Conservation (phyloP, 2,797 vertebrate genomes). For the Gobionotothen gibberifrons region DNA sequence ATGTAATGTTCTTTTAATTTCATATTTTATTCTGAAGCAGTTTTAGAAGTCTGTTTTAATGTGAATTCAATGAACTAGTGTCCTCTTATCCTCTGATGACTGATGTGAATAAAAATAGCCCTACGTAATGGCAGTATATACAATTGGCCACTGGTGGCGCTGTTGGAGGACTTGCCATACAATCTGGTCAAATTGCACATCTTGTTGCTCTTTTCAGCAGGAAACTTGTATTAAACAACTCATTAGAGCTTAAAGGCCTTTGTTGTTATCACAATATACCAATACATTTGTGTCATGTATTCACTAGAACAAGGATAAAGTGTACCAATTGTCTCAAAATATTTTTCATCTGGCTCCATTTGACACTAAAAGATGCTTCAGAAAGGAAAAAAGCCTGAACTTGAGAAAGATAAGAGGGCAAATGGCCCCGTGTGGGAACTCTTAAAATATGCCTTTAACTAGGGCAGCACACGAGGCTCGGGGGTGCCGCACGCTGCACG, state of each 20-base stretch:
- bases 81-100: neutral
- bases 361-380: conserved; percentile 46
- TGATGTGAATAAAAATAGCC: neutral
- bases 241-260: neutral
- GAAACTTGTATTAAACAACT: neutral
- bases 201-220: neutral
- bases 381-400: conserved; percentile 54
- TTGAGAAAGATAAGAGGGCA: conserved; percentile 75
- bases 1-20: too few relatives aligned
- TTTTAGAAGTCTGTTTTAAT: conserved; percentile 7
- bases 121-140: neutral
- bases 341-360: conserved; percentile 17
- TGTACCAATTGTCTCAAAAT: conserved; percentile 11
- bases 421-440: conserved; percentile 76
- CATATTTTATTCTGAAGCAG: neutral
- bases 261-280: neutral
- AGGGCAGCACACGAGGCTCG: conserved; percentile 70
- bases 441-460: conserved; percentile 82
- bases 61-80: neutral
- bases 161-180: neutral
- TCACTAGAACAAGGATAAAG: neutral
- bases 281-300: neutral
- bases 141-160: neutral
- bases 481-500: conserved; percentile 52
- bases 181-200: neutral